A percentile compares a stretch with the other conserved stretches of the same genome.
phyloP scores from a whole-genome alignment of 1,140 invertebrate genomes.

The Vollenhovia emeryi region DNA sequence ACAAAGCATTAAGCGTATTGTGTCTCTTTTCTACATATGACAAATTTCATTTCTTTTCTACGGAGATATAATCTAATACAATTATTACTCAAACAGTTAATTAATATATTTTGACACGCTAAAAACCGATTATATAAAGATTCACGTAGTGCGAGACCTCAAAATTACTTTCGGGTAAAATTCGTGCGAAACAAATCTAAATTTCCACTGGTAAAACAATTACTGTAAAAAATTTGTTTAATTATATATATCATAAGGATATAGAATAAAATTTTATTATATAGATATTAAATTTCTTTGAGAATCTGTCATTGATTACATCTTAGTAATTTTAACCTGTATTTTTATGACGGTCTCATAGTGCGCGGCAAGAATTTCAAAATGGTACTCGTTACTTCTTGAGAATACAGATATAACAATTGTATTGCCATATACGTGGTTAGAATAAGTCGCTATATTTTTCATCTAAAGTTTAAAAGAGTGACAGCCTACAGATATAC shows the following conservation, averaged over 20 bases:
- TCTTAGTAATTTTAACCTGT: not conserved
- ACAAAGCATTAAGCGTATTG: not conserved
- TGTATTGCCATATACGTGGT: not conserved
- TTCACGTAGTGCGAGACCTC: not conserved
- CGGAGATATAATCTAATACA: not conserved
- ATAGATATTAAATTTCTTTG: not conserved
- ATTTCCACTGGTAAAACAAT: not conserved
- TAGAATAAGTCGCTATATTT: not conserved
- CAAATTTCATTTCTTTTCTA: slow-evolving; percentile 16
- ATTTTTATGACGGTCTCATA: not conserved
- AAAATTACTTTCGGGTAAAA: not conserved
- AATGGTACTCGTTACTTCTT: not conserved
- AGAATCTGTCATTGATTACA: not conserved
- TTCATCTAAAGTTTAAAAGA: not conserved
- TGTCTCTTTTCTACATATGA: not conserved
- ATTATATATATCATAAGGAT: not conserved
- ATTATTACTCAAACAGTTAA: not conserved
- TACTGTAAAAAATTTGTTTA: not conserved
- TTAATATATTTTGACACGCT: not conserved
- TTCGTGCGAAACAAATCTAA: not conserved
- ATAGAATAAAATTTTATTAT: not conserved
- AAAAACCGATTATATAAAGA: not conserved
- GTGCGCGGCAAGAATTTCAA: not conserved
- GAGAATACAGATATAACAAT: slow-evolving; percentile 8
- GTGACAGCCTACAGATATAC: not conserved